Evolutionary conservation across 1,140 invertebrate genomes (phyloP), one percentile per base, ranked within the genome.

Genomic region (Apocrypta bakeri): DNA sequence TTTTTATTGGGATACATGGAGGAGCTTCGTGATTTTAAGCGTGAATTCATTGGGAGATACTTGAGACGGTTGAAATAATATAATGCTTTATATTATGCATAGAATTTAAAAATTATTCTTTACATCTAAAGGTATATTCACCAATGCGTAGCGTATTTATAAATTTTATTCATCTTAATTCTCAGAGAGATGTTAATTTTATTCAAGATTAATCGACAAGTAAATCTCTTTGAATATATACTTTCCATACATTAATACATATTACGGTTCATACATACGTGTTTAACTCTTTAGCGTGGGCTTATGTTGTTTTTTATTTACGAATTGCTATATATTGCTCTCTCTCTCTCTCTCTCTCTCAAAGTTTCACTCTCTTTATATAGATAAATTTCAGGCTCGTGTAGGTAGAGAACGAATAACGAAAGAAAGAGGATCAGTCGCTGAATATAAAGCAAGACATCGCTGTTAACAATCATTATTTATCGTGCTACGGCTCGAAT

Each of bases 191-290:
- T 83, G 79, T 83, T 79, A 83, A 83, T 83, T 69, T 76, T 66
- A 78, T 83, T 83, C 81, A 83, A 83, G 76, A 83, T 75, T 63
- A 69, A 79, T 82, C 81, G 81, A 82, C 81, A 64, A 66, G 71
- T 73, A 78, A 82, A 82, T 82, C 42, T 66, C 24, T 56, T 66
- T 74, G 74, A 82, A 82, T 82, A 66, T 29, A 66, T 29, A n/a
- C n/a, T 27, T 25, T 4, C 3, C 24, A 29, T 79, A 33, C 56
- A 68, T 77, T 9, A 17, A 27, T 56, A 21, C 31, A 64, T 8
- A 48, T 33, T 17, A n/a, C n/a, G n/a, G n/a, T n/a, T n/a, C n/a
- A 37, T 37, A 37, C 6, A 14, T 27, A 31, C 40, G 63, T 25
- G 25, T 17, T 21, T 56, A 4, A 25, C 68, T 81, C 79, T 81